phyloP scores from a whole-genome alignment of 2,113 vertebrate species.

The Lipotes vexillifer region DNA sequence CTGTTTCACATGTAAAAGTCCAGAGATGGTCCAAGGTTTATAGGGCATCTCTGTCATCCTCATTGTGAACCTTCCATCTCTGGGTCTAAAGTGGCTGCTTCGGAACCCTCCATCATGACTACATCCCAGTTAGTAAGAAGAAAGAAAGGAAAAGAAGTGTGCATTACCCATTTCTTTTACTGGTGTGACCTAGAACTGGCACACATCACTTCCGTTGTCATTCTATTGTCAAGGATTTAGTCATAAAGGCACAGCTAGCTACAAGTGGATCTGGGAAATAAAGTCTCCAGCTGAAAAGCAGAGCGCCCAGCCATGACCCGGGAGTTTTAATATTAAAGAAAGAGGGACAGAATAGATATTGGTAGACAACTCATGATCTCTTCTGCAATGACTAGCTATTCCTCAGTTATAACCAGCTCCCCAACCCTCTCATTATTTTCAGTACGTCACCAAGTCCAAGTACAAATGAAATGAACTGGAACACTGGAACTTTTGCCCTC shows the following conservation, averaged over 20 bases:
- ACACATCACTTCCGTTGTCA: neutral
- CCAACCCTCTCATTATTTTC: neutral
- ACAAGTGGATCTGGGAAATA: neutral
- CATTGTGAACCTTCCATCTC: neutral
- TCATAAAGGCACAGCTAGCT: neutral
- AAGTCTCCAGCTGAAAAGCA: neutral
- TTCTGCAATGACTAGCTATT: neutral
- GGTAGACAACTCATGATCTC: neutral
- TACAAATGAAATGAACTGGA: neutral
- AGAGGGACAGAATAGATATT: neutral
- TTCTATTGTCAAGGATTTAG: neutral
- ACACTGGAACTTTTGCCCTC: neutral
- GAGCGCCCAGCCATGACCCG: neutral
- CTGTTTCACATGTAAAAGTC: neutral
- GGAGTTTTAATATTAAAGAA: neutral
- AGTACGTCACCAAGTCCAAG: neutral
- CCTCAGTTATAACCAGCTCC: neutral
- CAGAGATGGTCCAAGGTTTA: neutral
- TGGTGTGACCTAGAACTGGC: neutral
- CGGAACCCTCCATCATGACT: neutral
- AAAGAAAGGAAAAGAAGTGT: neutral
- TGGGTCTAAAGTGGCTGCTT: neutral
- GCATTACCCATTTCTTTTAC: neutral
- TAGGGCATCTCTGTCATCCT: neutral
- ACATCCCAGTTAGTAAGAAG: neutral